phyloP scores from a whole-genome alignment of 1,140 invertebrate genomes.

The Eriosoma lanigerum region DNA sequence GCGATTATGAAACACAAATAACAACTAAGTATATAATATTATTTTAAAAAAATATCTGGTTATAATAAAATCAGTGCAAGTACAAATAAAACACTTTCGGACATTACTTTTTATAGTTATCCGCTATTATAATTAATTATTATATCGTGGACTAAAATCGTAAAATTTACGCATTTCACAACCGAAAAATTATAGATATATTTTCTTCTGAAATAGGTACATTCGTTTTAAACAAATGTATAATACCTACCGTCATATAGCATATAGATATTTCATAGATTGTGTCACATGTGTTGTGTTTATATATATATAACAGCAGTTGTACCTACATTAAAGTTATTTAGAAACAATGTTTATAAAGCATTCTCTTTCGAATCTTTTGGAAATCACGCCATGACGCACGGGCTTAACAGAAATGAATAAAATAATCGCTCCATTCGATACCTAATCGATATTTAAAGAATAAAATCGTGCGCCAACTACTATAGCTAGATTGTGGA shows the following conservation, averaged over 20 bases:
- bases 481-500: too few species aligned
- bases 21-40: too few species aligned
- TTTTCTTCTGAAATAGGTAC: not conserved
- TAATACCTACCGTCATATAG: not conserved
- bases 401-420: not conserved
- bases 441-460: not conserved
- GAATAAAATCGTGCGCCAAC: not conserved
- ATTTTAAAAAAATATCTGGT: too few species aligned
- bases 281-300: not conserved
- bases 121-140: too few species aligned
- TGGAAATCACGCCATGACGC: not conserved
- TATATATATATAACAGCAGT: not conserved
- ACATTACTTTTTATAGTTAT: too few species aligned
- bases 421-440: not conserved
- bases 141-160: not conserved
- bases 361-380: constrained; percentile 25
- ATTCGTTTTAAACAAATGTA: not conserved
- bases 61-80: not conserved
- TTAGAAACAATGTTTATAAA: constrained; percentile 18
- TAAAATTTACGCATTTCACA: not conserved
- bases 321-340: constrained; percentile 5
- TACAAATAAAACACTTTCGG: too few species aligned
- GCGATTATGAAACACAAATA: too few species aligned
- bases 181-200: not conserved
- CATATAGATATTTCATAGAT: not conserved